These are phyloP conservation scores for Oegoconia quadripuncta DNA, from an alignment of 2,888 invertebrate genomes.

Conservation along the genomic window DNA sequence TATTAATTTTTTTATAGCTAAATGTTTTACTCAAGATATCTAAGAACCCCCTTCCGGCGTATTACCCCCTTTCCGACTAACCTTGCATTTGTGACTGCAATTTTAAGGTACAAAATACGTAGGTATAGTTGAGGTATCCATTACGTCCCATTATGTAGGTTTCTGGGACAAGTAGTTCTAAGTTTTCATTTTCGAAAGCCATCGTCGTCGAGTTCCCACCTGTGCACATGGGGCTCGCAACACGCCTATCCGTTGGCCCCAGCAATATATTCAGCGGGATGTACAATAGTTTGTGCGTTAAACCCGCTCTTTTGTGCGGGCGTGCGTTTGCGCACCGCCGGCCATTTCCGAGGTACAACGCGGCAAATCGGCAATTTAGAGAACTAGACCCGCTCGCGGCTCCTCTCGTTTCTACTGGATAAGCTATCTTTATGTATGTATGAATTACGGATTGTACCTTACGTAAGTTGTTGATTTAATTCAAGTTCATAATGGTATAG, in stretches of 20 bases:
- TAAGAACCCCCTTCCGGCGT: no score
- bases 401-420: neutral
- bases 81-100: no score
- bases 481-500: no score
- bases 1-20: no score
- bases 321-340: conserved; percentile 23
- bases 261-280: conserved; percentile 47
- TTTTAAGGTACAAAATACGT: no score
- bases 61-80: no score
- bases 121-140: no score
- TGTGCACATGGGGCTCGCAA: conserved; percentile 31
- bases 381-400: conserved; percentile 15
- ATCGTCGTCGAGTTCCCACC: conserved; percentile 34
- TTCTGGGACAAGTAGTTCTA: no score
- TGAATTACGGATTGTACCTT: neutral
- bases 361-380: conserved; percentile 24
- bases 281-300: conserved; percentile 40
- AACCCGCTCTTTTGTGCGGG: conserved; percentile 40
- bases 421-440: neutral
- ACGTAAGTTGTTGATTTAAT: no score
- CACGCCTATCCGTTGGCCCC: conserved; percentile 43
- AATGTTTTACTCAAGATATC: no score
- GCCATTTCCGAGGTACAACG: conserved; percentile 33
- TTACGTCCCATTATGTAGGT: no score
- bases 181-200: no score